These are phyloP conservation scores for Rhipidura dahli DNA, from an alignment of 2,113 vertebrate species.

Conservation along the genomic window DNA sequence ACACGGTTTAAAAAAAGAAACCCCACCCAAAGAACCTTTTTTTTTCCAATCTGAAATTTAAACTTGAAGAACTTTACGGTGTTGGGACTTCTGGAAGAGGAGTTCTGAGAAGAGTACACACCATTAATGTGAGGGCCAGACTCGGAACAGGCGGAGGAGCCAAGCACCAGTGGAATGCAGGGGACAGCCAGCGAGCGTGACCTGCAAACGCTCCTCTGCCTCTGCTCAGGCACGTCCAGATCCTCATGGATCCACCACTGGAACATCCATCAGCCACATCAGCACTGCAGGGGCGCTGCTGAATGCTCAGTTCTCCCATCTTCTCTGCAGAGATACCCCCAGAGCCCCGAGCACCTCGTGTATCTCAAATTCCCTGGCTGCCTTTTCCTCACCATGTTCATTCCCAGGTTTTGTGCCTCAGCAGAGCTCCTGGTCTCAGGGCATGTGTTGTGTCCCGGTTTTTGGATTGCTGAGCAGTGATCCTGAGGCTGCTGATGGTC, in stretches of 20 bases:
- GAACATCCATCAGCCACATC: background rate
- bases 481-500: background rate
- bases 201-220: background rate
- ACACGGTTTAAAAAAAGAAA: background rate
- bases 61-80: background rate
- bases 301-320: fast-evolving
- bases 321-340: background rate
- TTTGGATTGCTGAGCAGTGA: background rate
- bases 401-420: background rate
- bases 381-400: fast-evolving
- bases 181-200: background rate
- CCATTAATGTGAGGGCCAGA: background rate
- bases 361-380: background rate
- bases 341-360: background rate
- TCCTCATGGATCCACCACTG: background rate
- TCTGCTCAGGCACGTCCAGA: background rate
- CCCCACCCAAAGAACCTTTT: background rate
- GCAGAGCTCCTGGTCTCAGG: background rate
- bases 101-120: background rate
- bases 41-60: background rate
- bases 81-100: background rate
- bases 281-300: background rate
- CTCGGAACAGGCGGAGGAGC: background rate
- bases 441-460: background rate
- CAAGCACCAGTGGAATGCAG: background rate